Base-by-base conservation (phyloP, 1,140 invertebrate genomes). In the Ostrea edulis region DNA sequence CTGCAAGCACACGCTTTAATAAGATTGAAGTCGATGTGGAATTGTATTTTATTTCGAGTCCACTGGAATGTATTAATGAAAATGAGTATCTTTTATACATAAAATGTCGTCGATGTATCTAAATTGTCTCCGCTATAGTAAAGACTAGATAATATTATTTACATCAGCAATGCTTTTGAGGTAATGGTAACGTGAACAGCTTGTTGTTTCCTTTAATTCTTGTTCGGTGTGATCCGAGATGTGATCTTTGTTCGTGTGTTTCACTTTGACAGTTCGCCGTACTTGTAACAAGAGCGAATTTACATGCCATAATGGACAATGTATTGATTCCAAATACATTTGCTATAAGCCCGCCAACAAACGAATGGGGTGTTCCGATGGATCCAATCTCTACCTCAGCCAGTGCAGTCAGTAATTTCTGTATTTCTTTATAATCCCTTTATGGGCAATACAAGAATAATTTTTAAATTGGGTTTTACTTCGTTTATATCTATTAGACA, bases 341-440 rank as follows among this genome's bases (percentile, higher is more conserved):
- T 95, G 95, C 87, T 94, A 93, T 83, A 90, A 91, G 55, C 91
- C 89, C 0, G 54, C 65, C 4, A 65, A 85, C 12, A 91, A 89
- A 11, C 86, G 92, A 14, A 82, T 90, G 44, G 95, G 95, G 0
- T 96, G 95, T 90, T 90, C 93, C 0, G 95, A 96, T 90, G 90
- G 91, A 5, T 95, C 95, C 8, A 95, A 96, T 92, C 95, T 96
- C 25, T 44, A 58, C 29, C 35, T 62, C 29, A 22, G 12, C 22
- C 52, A 54, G 17, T 84, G 54, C n/a, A 84, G 82, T 54, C 22
- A 55, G 44, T 53, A 84, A 22, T 25, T 20, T 12, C 5, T 1
- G 20, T 62, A 0, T 62, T 62, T 17, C 55, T 62, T 2, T 44
- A 17, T 62, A 62, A 17, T 44, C 35, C 1, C 1, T 44, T 44